Evolutionary conservation across 2,113 vertebrate species (phyloP), one percentile per base, ranked within the genome.

Genomic region (Zapus hudsonius): DNA sequence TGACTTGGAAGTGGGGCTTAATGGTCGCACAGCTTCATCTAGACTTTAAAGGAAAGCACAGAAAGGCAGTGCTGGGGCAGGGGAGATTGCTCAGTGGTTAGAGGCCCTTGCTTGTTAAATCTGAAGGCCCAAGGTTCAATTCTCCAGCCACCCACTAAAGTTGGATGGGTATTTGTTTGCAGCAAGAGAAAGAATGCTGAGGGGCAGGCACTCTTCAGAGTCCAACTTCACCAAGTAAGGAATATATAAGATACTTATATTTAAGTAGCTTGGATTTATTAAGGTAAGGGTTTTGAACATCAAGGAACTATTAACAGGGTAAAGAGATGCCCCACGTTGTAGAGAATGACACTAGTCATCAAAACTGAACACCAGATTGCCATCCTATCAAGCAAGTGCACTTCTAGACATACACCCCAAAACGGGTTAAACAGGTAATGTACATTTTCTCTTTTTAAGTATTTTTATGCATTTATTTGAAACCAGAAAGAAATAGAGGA

Each of bases 211-310:
- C 61, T 61, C 91, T 47, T 69, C 73, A 8, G 22, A 74, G 40
- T 38, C 38, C 36, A 90, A 70, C 61, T 67, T 64, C 67, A 73
- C 38, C 70, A 61, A 82, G 3, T 52, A 25, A 93, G 82, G 20
- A 74, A 91, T 20, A 66, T n/a, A 78, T 22, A 42, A n/a, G n/a
- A n/a, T n/a, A n/a, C n/a, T n/a, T n/a, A n/a, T n/a, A n/a, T n/a
- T 13, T 57, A 63, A 75, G 7, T 69, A 90, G n/a, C 47, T 80
- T 33, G 2, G 38, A 86, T 59, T 92, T 89, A 40, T 44, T 22
- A 84, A 84, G 83, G 20, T 75, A 66, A 91, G 79, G 92, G 73
- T 27, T 63, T 22, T 27, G 73, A 64, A n/a, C 52, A 73, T 63
- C 66, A 89, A 85, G 63, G 66, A 17, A 44, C 29, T 63, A 74